Percentiles rank a stretch among this genome's conserved stretches.
Conservation (phyloP, 2,113 vertebrate species). For the Ailuropoda melanoleuca region DNA sequence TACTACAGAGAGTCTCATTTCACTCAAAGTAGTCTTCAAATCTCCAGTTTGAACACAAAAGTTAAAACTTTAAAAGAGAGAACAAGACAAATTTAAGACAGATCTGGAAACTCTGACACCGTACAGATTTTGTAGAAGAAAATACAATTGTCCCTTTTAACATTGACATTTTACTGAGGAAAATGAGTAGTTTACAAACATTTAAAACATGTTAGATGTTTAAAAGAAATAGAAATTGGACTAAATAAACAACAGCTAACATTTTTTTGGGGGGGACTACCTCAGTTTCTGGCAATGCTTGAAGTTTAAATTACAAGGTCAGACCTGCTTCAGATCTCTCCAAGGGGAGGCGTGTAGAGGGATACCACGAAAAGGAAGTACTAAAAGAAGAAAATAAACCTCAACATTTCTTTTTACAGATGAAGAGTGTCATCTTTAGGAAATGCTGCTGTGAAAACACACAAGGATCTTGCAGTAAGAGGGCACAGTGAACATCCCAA, state of each 20-base stretch:
- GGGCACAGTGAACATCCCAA: background rate
- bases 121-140: conserved; percentile 19
- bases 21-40: conserved; percentile 35
- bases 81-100: background rate
- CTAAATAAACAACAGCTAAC: conserved; percentile 5
- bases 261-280: background rate
- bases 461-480: background rate
- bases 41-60: background rate
- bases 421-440: background rate
- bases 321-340: background rate
- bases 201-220: conserved; percentile 5
- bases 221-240: conserved; percentile 17
- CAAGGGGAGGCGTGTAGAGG: background rate
- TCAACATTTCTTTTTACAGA: conserved; percentile 5
- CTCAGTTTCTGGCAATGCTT: background rate
- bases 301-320: conserved; percentile 23
- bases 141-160: background rate
- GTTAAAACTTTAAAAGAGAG: conserved; percentile 39
- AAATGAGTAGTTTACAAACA: background rate
- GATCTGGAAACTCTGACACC: background rate
- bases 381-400: background rate
- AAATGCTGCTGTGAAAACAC: conserved; percentile 2
- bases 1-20: conserved; percentile 9
- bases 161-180: conserved; percentile 4
- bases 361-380: background rate